Conservation (phyloP, 1,140 invertebrate species). For the Charaxes varanes region DNA sequence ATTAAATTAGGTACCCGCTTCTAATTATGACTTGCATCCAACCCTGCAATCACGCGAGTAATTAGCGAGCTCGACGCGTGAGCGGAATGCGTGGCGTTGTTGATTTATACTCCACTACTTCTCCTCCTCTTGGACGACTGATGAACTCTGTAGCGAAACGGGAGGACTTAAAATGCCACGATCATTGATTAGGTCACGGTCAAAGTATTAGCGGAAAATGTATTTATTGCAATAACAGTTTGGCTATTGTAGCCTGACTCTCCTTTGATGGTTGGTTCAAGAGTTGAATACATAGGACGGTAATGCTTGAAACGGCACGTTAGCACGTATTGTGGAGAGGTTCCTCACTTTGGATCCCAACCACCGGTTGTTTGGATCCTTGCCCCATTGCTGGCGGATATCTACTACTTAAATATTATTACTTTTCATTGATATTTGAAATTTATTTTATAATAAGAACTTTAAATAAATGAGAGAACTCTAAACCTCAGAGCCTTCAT, state of each 20-base stretch:
- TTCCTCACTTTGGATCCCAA: too few species aligned
- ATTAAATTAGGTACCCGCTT: too few species aligned
- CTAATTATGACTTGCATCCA: too few species aligned
- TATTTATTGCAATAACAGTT: not conserved
- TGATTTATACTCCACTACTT: slow-evolving; percentile 4
- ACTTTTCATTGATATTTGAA: too few species aligned
- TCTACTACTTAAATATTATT: too few species aligned
- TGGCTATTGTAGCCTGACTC: not conserved
- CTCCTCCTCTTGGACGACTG: slow-evolving; percentile 1
- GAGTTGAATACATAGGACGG: not conserved
- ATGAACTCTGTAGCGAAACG: slow-evolving; percentile 7
- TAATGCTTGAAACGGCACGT: not conserved
- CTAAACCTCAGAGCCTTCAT: too few species aligned
- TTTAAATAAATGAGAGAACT: too few species aligned
- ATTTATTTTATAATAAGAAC: too few species aligned
- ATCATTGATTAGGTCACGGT: not conserved
- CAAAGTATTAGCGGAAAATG: slow-evolving; percentile 3
- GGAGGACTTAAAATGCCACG: slow-evolving; percentile 6
- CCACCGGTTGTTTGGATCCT: too few species aligned
- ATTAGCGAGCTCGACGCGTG: slow-evolving; percentile 15
- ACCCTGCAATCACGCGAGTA: slow-evolving; percentile 17
- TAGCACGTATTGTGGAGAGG: too few species aligned
- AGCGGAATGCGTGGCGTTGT: slow-evolving; percentile 16
- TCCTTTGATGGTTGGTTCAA: too few species aligned
- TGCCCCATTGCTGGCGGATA: too few species aligned